Conservation (phyloP, 2,797 vertebrate species). For the Threskiornis aethiopicus region DNA sequence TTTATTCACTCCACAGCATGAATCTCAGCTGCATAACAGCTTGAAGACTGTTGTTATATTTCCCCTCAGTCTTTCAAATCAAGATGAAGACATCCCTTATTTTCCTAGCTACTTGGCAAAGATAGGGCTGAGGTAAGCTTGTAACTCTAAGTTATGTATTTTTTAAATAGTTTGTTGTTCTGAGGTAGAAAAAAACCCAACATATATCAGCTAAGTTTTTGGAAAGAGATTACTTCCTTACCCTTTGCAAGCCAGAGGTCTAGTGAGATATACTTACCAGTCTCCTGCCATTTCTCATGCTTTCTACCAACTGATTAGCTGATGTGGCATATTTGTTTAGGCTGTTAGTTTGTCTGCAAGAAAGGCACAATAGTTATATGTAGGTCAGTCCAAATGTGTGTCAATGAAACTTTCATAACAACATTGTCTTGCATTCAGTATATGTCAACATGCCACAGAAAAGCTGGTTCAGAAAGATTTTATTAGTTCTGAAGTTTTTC, state of each 20-base stretch:
- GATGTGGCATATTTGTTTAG: not conserved
- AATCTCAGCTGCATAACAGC: not conserved
- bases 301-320: not conserved
- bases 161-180: not conserved
- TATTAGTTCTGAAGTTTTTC: conserved; percentile 44
- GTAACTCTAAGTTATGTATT: not conserved
- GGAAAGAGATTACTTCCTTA: not conserved
- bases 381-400: conserved; percentile 48
- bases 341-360: not conserved
- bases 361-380: not conserved
- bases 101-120: not conserved
- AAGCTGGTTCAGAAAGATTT: conserved; percentile 4
- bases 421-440: not conserved
- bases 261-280: not conserved
- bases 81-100: not conserved
- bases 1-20: not conserved
- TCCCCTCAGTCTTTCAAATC: not conserved
- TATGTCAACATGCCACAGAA: not conserved
- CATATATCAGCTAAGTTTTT: not conserved
- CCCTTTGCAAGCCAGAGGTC: not conserved
- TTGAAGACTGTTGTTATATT: not conserved
- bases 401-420: conserved; percentile 57
- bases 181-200: not conserved
- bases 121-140: not conserved
- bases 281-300: not conserved